Base-by-base conservation (phyloP, 2,797 vertebrate species). In the Buceros bicornis region DNA sequence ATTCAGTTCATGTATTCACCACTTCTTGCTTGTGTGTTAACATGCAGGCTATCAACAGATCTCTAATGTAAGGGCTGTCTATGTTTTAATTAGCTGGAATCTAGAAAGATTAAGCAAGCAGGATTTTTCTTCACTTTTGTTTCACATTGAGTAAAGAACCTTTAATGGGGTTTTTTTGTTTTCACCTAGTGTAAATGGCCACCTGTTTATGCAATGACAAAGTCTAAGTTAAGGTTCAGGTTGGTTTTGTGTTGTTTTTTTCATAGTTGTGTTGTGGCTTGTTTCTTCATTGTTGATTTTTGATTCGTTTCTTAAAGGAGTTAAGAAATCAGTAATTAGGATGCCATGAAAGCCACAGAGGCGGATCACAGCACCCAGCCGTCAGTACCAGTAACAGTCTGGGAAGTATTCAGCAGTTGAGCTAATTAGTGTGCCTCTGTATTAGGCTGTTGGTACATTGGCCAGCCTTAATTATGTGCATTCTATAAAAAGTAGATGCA, bases 241-340 rank as follows among this genome's bases (percentile, higher is more conserved):
- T 50, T 86, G 76, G 5, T 15, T 93, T 93, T 53, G n/a, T 37
- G 24, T 35, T 48, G 11, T 48, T 20, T 56, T 53, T 51, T 53
- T 29, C 10, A 25, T 29, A 28, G 54, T 19, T 56, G 33, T n/a
- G 28, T 73, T 82, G 13, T 71, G 24, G 28, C 81, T 80, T 43
- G 40, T 19, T 37, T 25, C 29, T 5, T 40, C 42, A 12, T 31
- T 20, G 6, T 72, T 54, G 28, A 16, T 22, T 48, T 48, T 53
- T n/a, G 71, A n/a, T 48, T 47, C 20, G 6, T 50, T 50, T 18
- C 79, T 19, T 31, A 96, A 98, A 98, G 95, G 96, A 95, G 92
- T 98, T 97, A 95, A 97, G 91, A 96, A 97, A 90, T 89, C 33
- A 7, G 82, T 98, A 99, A 99, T 99, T 99, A 98, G 97, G 93